phyloP scores from a whole-genome alignment of 2,797 vertebrate species.

The Galago senegalensis region DNA sequence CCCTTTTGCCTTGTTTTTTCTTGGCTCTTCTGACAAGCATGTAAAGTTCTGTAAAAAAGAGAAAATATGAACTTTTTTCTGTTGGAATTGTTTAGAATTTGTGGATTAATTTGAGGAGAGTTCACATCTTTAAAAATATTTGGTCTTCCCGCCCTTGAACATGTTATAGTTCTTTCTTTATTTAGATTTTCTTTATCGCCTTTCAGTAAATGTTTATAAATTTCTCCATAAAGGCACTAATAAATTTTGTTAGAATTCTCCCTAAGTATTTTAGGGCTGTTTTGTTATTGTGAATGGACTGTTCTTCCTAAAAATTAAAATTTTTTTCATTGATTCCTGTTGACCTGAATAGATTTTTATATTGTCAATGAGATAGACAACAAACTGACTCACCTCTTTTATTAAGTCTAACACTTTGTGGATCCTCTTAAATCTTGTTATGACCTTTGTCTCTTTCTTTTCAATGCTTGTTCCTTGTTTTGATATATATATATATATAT shows the following conservation, averaged over 20 bases:
- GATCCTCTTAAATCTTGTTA: background rate
- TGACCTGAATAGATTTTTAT: background rate
- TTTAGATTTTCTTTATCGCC: background rate
- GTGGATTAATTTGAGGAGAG: background rate
- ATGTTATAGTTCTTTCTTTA: background rate
- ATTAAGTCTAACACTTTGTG: background rate
- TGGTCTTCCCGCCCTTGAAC: background rate
- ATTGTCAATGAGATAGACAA: background rate
- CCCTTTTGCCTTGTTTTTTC: background rate
- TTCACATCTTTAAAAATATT: background rate
- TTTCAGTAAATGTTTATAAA: background rate
- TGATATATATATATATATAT: background rate
- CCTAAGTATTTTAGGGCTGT: background rate
- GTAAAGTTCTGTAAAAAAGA: background rate
- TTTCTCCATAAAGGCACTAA: background rate
- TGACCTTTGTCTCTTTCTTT: background rate
- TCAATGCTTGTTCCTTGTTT: background rate
- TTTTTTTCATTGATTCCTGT: background rate
- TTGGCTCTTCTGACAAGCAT: background rate
- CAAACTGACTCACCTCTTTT: background rate
- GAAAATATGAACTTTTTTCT: background rate
- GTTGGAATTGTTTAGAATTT: background rate
- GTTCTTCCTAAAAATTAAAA: background rate
- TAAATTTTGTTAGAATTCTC: background rate
- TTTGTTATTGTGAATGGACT: background rate